phyloP scores from a whole-genome alignment of 2,797 vertebrate genomes.

The Adrianichthys oophorus region DNA sequence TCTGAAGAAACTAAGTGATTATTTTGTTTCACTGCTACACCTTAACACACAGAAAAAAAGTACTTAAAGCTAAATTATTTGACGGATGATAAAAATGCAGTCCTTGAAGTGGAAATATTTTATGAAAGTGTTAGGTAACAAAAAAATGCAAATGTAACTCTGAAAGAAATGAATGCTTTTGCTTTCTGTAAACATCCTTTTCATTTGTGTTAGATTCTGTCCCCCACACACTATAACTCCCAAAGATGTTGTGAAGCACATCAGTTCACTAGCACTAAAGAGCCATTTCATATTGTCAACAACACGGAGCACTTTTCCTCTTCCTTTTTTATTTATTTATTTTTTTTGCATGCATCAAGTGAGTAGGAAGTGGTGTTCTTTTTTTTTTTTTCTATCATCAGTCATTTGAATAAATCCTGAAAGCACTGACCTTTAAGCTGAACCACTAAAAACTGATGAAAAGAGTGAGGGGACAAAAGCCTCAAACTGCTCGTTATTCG shows the following conservation, averaged over 20 bases:
- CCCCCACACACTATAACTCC: too few species aligned
- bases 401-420: constrained; percentile 1
- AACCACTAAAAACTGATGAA: not conserved
- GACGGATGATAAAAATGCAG: constrained; percentile 4
- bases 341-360: not conserved
- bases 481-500: not conserved
- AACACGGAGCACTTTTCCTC: not conserved
- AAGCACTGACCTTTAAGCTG: constrained; percentile 3
- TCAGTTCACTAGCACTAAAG: constrained; percentile 41
- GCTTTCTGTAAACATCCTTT: not conserved
- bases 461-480: constrained; percentile 1
- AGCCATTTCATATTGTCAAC: too few species aligned
- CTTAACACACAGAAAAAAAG: constrained; percentile 11
- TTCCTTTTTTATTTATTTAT: not conserved
- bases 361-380: not conserved
- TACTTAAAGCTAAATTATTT: constrained; percentile 13
- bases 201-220: too few species aligned
- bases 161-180: constrained; percentile 17
- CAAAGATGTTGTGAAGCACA: constrained; percentile 5
- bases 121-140: not conserved
- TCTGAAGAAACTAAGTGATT: not conserved
- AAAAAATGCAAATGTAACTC: not conserved
- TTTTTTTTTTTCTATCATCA: not conserved
- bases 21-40: not conserved
- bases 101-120: constrained; percentile 25